These are phyloP conservation scores for Mercenaria mercenaria DNA, from an alignment of 1,140 invertebrate genomes.

Conservation along the genomic window DNA sequence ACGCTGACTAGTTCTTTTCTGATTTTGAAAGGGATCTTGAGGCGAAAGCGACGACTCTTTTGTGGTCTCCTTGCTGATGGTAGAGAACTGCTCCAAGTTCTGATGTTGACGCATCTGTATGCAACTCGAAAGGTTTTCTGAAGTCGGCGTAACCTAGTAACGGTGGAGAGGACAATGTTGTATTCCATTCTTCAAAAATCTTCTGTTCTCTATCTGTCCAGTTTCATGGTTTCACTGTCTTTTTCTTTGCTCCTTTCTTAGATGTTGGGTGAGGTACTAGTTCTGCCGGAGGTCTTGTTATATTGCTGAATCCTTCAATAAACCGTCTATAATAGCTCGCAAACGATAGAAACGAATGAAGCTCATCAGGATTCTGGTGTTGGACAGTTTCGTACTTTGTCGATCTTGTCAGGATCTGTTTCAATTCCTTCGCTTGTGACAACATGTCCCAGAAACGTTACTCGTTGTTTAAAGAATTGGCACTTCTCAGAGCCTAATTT, in stretches of 20 bases:
- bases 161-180: constrained; percentile 63
- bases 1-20: background rate
- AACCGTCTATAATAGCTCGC: constrained; percentile 64
- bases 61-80: constrained; percentile 72
- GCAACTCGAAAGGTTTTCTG: constrained; percentile 64
- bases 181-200: constrained; percentile 70
- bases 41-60: constrained; percentile 36
- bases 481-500: constrained; percentile 67
- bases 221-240: background rate
- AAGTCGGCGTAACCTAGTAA: constrained; percentile 69
- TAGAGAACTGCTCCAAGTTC: constrained; percentile 78
- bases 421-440: constrained; percentile 72
- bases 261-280: constrained; percentile 58
- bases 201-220: constrained; percentile 53
- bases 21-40: background rate
- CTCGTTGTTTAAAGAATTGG: constrained; percentile 81
- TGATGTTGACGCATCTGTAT: constrained; percentile 69
- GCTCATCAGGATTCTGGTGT: constrained; percentile 69
- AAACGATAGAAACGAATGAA: constrained; percentile 79
- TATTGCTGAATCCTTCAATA: constrained; percentile 72
- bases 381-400: constrained; percentile 71
- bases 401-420: constrained; percentile 75
- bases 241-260: constrained; percentile 1
- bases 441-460: constrained; percentile 74
- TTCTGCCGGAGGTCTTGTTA: constrained; percentile 64